Conservation (phyloP, 2,797 vertebrate genomes). For the Pyrocephalus nanus region DNA sequence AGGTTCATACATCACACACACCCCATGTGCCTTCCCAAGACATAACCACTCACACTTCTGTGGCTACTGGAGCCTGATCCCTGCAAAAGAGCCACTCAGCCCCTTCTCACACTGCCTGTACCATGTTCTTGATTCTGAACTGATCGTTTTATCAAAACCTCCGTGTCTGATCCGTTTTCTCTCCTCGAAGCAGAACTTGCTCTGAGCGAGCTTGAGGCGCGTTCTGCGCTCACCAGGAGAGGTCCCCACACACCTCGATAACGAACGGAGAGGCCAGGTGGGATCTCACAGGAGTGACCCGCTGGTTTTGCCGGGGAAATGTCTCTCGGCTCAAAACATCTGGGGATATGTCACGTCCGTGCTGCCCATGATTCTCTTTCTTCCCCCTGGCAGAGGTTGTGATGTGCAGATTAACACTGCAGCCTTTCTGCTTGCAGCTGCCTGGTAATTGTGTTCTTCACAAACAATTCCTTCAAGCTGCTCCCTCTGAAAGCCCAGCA, state of each 20-base stretch:
- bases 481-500: background rate
- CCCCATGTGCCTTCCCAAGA: background rate
- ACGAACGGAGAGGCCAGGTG: background rate
- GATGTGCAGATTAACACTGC: background rate
- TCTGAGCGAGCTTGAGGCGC: background rate
- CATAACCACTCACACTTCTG: background rate
- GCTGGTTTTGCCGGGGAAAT: background rate
- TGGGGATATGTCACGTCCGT: background rate
- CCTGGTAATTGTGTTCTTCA: background rate
- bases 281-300: background rate
- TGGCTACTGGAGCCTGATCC: background rate
- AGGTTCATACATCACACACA: background rate
- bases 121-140: background rate
- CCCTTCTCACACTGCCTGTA: background rate
- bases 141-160: background rate
- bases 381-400: background rate
- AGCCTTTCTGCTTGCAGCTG: background rate
- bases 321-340: background rate
- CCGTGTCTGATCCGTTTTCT: background rate
- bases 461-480: background rate
- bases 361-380: background rate
- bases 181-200: background rate
- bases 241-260: constrained; percentile 36
- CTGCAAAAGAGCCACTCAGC: background rate
- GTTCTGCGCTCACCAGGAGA: constrained; percentile 18